Conservation (phyloP, 2,113 vertebrate genomes). For the Daboia siamensis region DNA sequence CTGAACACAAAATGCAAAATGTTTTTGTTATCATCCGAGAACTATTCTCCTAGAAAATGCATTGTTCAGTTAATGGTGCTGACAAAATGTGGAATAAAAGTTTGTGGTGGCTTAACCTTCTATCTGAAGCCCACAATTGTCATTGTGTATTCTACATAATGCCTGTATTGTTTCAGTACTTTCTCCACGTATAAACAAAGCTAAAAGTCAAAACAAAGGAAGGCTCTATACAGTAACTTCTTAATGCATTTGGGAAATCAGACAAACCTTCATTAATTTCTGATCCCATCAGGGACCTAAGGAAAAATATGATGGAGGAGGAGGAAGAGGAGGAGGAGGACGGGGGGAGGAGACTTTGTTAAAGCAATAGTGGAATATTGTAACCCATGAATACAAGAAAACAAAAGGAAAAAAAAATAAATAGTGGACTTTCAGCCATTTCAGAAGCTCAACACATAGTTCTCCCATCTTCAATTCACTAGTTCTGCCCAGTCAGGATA, state of each 20-base stretch:
- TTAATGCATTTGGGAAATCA: constrained; percentile 56
- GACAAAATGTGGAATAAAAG: constrained; percentile 57
- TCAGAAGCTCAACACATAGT: not conserved
- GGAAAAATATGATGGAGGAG: not conserved
- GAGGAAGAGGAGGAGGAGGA: not conserved
- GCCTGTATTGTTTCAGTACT: constrained; percentile 54
- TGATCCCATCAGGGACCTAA: constrained; percentile 35
- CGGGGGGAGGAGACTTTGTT: not conserved
- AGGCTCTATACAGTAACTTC: constrained; percentile 43
- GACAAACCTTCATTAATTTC: constrained; percentile 56
- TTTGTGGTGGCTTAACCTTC: constrained; percentile 52
- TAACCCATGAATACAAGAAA: not conserved
- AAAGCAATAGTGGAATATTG: not conserved
- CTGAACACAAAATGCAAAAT: constrained; percentile 33
- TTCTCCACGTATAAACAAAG: constrained; percentile 35
- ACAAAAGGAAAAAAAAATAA: not conserved
- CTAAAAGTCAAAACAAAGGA: constrained; percentile 32
- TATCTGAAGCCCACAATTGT: constrained; percentile 56
- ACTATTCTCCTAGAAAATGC: constrained; percentile 54
- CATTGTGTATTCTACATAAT: constrained; percentile 49
- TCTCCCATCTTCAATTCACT: not conserved
- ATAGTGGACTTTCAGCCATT: not conserved
- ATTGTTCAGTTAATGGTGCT: constrained; percentile 51
- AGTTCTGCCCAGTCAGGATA: not conserved
- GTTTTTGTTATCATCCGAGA: constrained; percentile 44